Base-by-base conservation (phyloP, 2,888 invertebrate species). In the Coenonympha glycerion region DNA sequence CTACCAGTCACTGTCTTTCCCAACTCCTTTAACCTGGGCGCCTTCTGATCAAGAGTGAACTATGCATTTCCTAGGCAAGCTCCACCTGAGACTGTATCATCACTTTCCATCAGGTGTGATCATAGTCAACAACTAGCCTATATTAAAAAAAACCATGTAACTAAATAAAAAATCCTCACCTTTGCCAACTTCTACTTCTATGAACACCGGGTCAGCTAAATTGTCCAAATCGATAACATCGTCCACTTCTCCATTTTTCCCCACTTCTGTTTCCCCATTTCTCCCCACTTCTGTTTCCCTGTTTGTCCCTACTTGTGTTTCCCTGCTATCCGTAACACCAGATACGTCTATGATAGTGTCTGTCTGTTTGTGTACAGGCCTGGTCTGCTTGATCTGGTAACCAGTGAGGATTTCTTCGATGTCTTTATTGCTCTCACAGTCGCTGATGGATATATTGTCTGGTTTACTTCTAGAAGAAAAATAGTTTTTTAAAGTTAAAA, bases 391-490 rank as follows among this genome's bases (percentile, higher is more conserved):
- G 5, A 84, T 83, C 22, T 79, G 76, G 45, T 83, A 84, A 50
- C 80, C 74, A 0, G 81, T 78, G 6, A 85, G 67, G 33, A 83
- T 72, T 0, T 82, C 82, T 34, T 85, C 84, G 0, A 85, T 75
- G 33, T 85, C 84, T 1, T 75, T 70, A 3, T 65, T 62, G 0
- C 65, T 58, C 13, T 60, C 56, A 0, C 45, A 19, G 9, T 57
- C 60, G 1, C 33, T 6, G 11, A 42, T 34, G 26, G 18, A 33
- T 26, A 8, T 21, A 18, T 41, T 47, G 1, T 34, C 34, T 18
- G 34, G 39, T 22, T 18, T 52, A 16, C 28, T 40, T n/a, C 55
- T 55, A 47, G 19, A 21, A 39, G 6, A 30, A n/a, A n/a, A n/a
- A n/a, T n/a, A n/a, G n/a, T n/a, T n/a, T n/a, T n/a, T n/a, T n/a